These are phyloP conservation scores for Aphis craccivora DNA, from an alignment of 1,140 invertebrate species.

Conservation along the genomic window DNA sequence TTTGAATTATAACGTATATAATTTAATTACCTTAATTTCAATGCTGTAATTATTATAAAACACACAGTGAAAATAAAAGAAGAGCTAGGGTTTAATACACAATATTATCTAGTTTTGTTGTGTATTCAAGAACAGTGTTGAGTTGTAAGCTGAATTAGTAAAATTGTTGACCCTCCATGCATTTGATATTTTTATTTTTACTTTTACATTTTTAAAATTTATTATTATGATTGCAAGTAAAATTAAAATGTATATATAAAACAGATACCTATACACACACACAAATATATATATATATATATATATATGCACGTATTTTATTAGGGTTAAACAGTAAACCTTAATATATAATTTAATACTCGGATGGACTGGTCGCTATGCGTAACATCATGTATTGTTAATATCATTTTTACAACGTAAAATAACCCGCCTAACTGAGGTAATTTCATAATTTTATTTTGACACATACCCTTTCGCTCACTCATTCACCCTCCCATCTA, in stretches of 20 bases:
- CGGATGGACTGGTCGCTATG: no score
- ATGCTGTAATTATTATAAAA: not conserved
- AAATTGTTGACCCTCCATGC: not conserved
- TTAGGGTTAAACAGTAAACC: conserved; percentile 25
- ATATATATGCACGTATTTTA: not conserved
- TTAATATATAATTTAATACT: not conserved
- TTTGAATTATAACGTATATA: not conserved
- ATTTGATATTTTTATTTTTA: not conserved
- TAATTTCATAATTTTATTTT: conserved; percentile 14
- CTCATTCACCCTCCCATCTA: not conserved
- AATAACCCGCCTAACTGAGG: not conserved
- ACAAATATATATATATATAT: not conserved
- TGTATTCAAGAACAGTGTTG: not conserved
- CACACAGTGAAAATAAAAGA: not conserved
- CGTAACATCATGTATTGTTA: not conserved
- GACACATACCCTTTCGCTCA: not conserved
- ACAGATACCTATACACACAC: not conserved
- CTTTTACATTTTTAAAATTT: not conserved
- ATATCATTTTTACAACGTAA: not conserved
- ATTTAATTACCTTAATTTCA: no score
- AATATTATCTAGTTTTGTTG: not conserved
- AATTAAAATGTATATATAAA: not conserved
- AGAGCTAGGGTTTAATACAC: not conserved
- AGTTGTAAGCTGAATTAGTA: not conserved
- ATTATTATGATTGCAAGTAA: not conserved